These are phyloP conservation scores for Dermolepida albohirtum DNA, from an alignment of 2,888 invertebrate genomes.

Conservation along the genomic window DNA sequence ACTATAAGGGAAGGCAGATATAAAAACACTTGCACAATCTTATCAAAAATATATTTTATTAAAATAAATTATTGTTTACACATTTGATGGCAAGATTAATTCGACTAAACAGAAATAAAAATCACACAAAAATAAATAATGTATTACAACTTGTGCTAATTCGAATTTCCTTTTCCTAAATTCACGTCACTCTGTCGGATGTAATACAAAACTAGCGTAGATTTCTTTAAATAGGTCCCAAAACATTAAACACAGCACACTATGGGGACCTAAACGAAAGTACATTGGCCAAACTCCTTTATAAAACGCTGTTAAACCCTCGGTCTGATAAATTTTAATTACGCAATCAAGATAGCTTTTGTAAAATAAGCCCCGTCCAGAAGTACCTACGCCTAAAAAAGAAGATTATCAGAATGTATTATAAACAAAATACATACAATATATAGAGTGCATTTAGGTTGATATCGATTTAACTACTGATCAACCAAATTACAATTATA, in stretches of 20 bases:
- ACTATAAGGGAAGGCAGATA: too few relatives aligned
- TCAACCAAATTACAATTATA: too few relatives aligned
- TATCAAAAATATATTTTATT: constrained; percentile 8
- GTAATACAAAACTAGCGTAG: constrained; percentile 53
- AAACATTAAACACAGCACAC: constrained; percentile 86
- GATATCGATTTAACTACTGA: too few relatives aligned
- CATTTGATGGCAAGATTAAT: not conserved
- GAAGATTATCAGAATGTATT: constrained; percentile 4
- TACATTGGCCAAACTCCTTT: constrained; percentile 92
- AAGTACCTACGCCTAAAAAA: constrained; percentile 70
- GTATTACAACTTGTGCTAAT: not conserved
- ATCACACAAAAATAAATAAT: not conserved
- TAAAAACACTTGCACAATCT: too few relatives aligned
- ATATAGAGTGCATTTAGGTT: too few relatives aligned
- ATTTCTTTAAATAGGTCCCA: constrained; percentile 79
- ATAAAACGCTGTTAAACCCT: constrained; percentile 86
- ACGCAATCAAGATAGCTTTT: constrained; percentile 81
- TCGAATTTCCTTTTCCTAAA: not conserved
- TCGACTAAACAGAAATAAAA: not conserved
- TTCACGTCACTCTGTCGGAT: not conserved
- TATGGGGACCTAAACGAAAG: constrained; percentile 90
- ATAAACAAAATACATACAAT: too few relatives aligned
- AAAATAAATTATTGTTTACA: not conserved
- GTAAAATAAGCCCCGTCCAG: constrained; percentile 75
- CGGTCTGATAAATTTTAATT: constrained; percentile 78